These are phyloP conservation scores for Paramormyrops kingsleyae DNA, from an alignment of 2,113 vertebrate genomes.

Conservation along the genomic window DNA sequence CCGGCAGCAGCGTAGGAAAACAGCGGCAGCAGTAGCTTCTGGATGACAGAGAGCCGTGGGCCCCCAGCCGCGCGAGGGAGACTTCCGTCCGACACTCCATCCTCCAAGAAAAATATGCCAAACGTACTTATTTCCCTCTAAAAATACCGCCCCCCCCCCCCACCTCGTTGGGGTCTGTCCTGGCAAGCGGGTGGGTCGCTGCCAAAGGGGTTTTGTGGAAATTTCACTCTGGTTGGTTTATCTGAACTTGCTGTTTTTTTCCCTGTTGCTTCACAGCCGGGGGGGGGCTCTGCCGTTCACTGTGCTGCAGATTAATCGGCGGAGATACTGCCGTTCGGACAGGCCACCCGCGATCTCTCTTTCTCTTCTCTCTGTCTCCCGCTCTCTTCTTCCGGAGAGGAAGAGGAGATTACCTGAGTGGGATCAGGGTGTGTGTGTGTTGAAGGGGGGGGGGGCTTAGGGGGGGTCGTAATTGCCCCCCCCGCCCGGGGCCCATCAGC, in stretches of 20 bases:
- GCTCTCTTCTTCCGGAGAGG: too few species aligned
- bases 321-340: not conserved
- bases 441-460: too few species aligned
- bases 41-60: not conserved
- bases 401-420: not conserved
- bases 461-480: not conserved
- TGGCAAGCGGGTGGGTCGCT: not conserved
- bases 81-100: not conserved
- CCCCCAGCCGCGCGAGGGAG: not conserved
- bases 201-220: not conserved
- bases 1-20: too few species aligned
- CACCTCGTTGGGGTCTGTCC: not conserved
- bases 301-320: not conserved
- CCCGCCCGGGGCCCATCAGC: not conserved
- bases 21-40: not conserved
- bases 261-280: not conserved
- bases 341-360: not conserved
- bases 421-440: not conserved
- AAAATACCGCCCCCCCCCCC: not conserved
- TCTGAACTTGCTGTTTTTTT: not conserved
- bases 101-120: not conserved
- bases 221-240: not conserved
- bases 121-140: not conserved
- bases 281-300: too few species aligned
- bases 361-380: too few species aligned